Evolutionary conservation across 2,113 vertebrate genomes (phyloP).

Genomic region (Nematolebias whitei): DNA sequence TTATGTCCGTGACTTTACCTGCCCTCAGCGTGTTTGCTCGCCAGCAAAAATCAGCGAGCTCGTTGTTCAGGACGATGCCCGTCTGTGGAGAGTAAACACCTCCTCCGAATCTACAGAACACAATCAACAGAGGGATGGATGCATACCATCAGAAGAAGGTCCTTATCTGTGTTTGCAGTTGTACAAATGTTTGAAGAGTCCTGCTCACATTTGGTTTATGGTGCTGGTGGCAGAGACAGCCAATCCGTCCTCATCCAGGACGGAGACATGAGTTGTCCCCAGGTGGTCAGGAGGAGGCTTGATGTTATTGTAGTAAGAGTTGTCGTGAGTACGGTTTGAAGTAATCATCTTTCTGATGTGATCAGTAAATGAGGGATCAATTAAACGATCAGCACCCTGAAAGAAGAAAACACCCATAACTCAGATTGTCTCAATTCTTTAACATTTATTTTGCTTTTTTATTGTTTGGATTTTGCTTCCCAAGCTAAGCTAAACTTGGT

Average conservation of each 20-base stretch:
- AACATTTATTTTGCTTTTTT: too few species aligned
- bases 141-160: background rate
- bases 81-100: conserved; percentile 86
- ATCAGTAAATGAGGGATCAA: conserved; percentile 72
- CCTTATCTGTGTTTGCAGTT: background rate
- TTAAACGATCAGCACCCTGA: conserved; percentile 57
- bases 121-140: background rate
- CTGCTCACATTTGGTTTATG: conserved; percentile 87
- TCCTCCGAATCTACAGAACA: conserved; percentile 87
- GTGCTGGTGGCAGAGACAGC: conserved; percentile 90
- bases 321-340: background rate
- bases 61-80: conserved; percentile 93
- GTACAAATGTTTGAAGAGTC: background rate
- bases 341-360: conserved; percentile 72
- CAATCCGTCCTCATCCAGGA: conserved; percentile 84
- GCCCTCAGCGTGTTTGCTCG: conserved; percentile 37
- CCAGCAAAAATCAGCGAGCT: conserved; percentile 89
- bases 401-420: background rate
- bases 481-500: too few species aligned
- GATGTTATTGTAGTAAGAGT: conserved; percentile 64
- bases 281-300: conserved; percentile 26
- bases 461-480: too few species aligned
- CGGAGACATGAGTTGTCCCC: conserved; percentile 84
- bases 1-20: conserved; percentile 70
- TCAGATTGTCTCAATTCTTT: too few species aligned